Base-by-base conservation (phyloP, 2,888 invertebrate genomes). In the Apamea anceps region DNA sequence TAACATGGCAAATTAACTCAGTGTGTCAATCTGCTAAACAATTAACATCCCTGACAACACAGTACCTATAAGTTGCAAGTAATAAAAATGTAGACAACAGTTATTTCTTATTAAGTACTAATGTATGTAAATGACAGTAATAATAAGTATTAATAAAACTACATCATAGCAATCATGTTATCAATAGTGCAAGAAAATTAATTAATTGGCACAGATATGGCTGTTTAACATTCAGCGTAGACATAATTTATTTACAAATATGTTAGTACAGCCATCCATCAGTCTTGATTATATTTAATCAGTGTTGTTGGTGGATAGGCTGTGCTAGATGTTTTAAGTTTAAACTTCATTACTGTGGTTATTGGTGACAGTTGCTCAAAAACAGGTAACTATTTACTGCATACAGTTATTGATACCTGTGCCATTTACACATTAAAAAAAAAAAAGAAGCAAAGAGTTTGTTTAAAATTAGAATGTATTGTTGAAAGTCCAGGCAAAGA, bases 161-260 rank as follows among this genome's bases (percentile, higher is more conserved):
- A 21, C 25, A 18, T 42, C n/a, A 28, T 66, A 60, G 25, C 51
- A 72, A n/a, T 21, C 15, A 54, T 62, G 15, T 62, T 76, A 67
- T 76, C 66, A 72, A 32, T 66, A 15, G 5, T 45, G n/a, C 32
- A 32, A 54, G 60, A 12, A 66, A 72, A 70, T 42, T n/a, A 37
- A 54, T 71, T 54, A 76, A 81, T 54, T 62, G 13, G 66, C 62
- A 45, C 25, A 81, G 65, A 62, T 57, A 65, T 42, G 70, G 4
- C 2, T 37, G 18, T 62, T 71, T 25, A 54, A 48, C 57, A 48
- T 21, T 71, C 6, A 0, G 48, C 45, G 54, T 66, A 67, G 67
- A 37, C 8, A 66, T 54, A 3, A 54, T 54, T 72, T 82, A 82
- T 81, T 76, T 76, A 81, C 62, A 72, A 81, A 72, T 67, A 67